Base-by-base conservation (phyloP, 2,888 invertebrate species). In the Scaptomyza cyrtandrae region DNA sequence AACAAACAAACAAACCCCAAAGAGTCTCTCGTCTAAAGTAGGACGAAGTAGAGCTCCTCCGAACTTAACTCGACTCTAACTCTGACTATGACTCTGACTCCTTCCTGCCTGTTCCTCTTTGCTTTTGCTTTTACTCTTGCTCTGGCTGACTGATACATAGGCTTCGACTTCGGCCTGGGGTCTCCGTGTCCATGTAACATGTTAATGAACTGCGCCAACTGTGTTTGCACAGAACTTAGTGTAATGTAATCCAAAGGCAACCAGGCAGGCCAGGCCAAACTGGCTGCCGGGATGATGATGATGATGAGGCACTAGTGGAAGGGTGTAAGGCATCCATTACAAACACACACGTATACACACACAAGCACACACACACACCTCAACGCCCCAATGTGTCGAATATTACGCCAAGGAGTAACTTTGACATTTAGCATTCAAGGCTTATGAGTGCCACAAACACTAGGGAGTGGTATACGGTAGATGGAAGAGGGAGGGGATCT, bases 361-460 rank as follows among this genome's bases (percentile, higher is more conserved):
- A 55, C 29, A 53, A n/a, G n/a, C 49, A 75, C 59, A 59, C 61
- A 67, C 61, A 54, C 67, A 85, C 87, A 87, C 88, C 82, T 87
- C 85, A 73, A 74, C 86, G 86, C 87, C 73, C 75, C 85, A 82
- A 85, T 89, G 85, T 85, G 85, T 85, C 89, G 88, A 87, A 88
- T 88, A 74, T 86, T 88, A 88, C 89, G 85, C 89, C 89, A 86
- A 86, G 86, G 89, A 88, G 88, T 88, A 86, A 86, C 86, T 86
- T 86, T 86, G 85, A 85, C 85, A 85, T 85, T 85, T 89, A 86
- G 89, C 89, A 85, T 85, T 85, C 85, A 85, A 85, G 85, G 85
- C 85, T 85, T 85, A 85, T 85, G 88, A 85, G 85, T 85, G 85
- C 87, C 85, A 75, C 75, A 50, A 35, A 50, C 35, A 50, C 50